These are phyloP conservation scores for Trachelus stipa DNA, from an alignment of 2,888 invertebrate genomes.

Conservation along the genomic window DNA sequence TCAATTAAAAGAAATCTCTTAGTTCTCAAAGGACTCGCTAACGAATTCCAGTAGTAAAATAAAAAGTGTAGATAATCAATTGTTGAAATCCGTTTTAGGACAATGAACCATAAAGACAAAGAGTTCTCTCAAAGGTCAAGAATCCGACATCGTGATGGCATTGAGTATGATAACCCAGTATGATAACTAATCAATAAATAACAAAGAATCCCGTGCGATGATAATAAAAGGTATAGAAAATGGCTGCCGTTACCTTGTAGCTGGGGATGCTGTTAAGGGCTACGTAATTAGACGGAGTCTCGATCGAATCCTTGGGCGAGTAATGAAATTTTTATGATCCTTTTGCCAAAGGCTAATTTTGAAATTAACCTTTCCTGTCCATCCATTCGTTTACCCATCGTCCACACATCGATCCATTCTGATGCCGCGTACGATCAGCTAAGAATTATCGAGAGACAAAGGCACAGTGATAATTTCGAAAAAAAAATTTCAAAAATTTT, in stretches of 20 bases:
- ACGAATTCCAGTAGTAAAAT: not conserved
- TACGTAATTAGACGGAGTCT: constrained; percentile 58
- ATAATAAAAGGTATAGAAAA: not conserved
- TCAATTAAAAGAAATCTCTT: not conserved
- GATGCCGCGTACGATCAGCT: constrained; percentile 46
- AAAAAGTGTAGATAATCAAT: not conserved
- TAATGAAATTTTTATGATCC: constrained; percentile 64
- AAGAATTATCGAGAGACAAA: not conserved
- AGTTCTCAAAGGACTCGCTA: not conserved
- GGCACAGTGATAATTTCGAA: not conserved
- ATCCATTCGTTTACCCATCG: not conserved
- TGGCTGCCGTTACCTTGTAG: not conserved
- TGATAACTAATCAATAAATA: not conserved
- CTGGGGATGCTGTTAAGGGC: constrained; percentile 30
- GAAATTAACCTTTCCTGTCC: not conserved
- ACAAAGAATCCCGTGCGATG: not conserved
- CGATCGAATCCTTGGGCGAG: constrained; percentile 59
- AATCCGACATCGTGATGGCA: not conserved
- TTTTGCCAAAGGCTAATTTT: constrained; percentile 20
- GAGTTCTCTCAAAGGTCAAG: not conserved
- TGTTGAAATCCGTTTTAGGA: not conserved
- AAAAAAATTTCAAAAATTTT: not conserved
- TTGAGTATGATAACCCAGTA: not conserved
- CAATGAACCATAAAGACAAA: not conserved
- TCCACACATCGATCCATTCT: constrained; percentile 30